phyloP scores from a whole-genome alignment of 2,797 vertebrate species.

The Anguilla pacifica region DNA sequence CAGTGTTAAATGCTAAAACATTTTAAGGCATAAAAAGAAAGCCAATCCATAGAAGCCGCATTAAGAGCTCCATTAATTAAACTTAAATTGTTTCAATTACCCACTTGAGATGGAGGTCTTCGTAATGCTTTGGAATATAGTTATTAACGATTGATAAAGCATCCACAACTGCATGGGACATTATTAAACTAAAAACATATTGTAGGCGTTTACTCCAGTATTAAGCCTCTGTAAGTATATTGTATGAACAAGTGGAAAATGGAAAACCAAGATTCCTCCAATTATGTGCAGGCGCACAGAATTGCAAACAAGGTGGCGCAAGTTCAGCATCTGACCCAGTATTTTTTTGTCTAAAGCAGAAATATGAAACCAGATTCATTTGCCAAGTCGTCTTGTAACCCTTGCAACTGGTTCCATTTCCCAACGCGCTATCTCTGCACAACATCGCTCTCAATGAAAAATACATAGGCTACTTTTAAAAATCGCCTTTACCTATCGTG shows the following conservation, averaged over 20 bases:
- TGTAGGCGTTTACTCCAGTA: background rate
- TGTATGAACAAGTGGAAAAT: background rate
- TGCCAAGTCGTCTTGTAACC: constrained; percentile 44
- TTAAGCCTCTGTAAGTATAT: background rate
- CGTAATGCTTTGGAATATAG: background rate
- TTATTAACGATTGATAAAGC: background rate
- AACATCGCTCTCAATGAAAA: background rate
- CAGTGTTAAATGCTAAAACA: background rate
- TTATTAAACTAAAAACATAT: background rate
- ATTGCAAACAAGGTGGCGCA: constrained; percentile 16
- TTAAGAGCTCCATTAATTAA: background rate
- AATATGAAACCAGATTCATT: constrained; percentile 73
- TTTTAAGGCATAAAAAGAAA: background rate
- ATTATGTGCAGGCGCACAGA: background rate
- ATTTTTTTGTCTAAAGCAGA: constrained; percentile 59
- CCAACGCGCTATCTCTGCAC: background rate
- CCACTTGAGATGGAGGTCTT: background rate
- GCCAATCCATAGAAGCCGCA: background rate
- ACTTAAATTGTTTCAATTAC: background rate
- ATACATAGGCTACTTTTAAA: background rate
- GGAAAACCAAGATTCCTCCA: background rate
- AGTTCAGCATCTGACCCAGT: constrained; percentile 16
- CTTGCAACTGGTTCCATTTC: constrained; percentile 40
- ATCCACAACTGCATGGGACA: background rate
- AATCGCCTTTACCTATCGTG: background rate